phyloP scores from a whole-genome alignment of 2,797 vertebrate genomes.

The Acrossocheilus fasciatus region DNA sequence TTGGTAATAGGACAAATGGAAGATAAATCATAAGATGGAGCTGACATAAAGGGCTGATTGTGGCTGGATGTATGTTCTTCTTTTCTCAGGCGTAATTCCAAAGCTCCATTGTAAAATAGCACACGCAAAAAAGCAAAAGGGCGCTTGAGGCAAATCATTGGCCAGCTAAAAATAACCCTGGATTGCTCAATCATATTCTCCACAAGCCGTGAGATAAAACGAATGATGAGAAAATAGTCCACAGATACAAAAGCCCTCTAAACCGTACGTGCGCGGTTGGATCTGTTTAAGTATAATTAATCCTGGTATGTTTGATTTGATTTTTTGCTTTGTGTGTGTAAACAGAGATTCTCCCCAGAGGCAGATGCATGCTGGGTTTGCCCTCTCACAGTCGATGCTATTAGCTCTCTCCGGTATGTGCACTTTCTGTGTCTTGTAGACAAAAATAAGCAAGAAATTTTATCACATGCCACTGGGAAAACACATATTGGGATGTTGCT shows the following conservation, averaged over 20 bases:
- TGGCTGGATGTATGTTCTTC: constrained; percentile 31
- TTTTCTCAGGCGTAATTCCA: constrained; percentile 48
- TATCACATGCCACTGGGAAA: constrained; percentile 73
- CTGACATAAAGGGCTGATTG: constrained; percentile 41
- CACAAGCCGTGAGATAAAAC: constrained; percentile 63
- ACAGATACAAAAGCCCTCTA: constrained; percentile 24
- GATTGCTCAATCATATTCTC: constrained; percentile 77
- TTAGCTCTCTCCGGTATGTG: constrained; percentile 64
- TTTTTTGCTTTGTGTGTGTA: constrained; percentile 64
- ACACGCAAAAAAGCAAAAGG: constrained; percentile 51
- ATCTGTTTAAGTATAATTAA: constrained; percentile 75
- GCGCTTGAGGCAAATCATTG: constrained; percentile 67
- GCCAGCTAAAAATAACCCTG: constrained; percentile 75
- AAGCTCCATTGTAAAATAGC: constrained; percentile 49
- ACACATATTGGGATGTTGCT: constrained; percentile 70
- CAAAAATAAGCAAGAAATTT: constrained; percentile 81
- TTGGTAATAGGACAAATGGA: not conserved
- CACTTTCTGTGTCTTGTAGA: constrained; percentile 68
- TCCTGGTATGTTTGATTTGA: constrained; percentile 75
- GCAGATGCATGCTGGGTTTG: constrained; percentile 56
- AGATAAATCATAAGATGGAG: constrained; percentile 30
- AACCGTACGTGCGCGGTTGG: constrained; percentile 36
- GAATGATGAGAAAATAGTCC: constrained; percentile 35
- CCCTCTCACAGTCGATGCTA: constrained; percentile 63
- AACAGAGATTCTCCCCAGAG: constrained; percentile 65